phyloP scores from a whole-genome alignment of 2,113 vertebrate species.

The Mystacornis crossleyi region DNA sequence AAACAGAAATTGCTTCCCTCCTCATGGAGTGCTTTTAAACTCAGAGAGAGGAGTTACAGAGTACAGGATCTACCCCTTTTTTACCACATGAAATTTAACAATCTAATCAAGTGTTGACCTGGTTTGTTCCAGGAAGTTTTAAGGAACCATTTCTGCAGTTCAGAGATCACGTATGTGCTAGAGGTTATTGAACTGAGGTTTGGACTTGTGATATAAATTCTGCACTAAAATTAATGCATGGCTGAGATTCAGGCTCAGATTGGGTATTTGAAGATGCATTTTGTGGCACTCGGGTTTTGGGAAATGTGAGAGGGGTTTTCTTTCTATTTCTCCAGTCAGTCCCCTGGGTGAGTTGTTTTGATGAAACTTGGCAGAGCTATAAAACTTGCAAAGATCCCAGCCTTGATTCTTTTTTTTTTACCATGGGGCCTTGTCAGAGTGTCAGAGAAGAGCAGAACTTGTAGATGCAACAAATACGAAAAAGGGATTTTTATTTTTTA shows the following conservation, averaged over 20 bases:
- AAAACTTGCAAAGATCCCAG: neutral
- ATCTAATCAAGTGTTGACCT: neutral
- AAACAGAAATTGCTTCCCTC: neutral
- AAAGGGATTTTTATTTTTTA: neutral
- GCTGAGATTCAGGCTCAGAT: neutral
- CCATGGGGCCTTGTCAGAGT: neutral
- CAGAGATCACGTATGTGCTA: rapidly evolving
- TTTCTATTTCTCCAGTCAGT: neutral
- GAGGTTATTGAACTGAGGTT: neutral
- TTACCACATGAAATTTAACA: neutral
- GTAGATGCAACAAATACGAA: neutral
- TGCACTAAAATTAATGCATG: neutral
- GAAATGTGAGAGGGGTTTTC: neutral
- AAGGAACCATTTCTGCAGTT: neutral
- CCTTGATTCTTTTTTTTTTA: neutral
- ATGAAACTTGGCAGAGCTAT: neutral
- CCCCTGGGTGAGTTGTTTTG: neutral
- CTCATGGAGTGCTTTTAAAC: neutral
- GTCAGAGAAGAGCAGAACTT: neutral
- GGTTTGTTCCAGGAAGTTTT: neutral
- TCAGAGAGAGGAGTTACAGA: neutral
- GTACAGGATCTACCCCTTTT: neutral
- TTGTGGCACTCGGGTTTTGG: neutral
- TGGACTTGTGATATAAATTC: neutral
- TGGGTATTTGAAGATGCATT: neutral